A percentile compares a stretch with the other conserved stretches of the same genome.
phyloP scores from a whole-genome alignment of 2,113 vertebrate species.

The Zapus hudsonius region DNA sequence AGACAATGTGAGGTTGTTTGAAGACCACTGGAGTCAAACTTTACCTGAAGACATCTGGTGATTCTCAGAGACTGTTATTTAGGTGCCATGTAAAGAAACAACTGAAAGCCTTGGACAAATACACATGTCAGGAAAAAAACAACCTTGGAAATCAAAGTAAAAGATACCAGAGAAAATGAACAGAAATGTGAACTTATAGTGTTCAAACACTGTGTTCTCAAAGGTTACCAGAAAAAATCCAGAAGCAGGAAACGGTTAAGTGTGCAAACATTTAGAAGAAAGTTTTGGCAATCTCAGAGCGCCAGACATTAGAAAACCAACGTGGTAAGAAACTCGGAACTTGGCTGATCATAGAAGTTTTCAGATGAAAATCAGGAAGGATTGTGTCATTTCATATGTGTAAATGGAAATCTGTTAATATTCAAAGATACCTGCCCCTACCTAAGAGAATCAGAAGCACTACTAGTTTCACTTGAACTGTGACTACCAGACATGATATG shows the following conservation, averaged over 20 bases:
- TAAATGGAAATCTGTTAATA: neutral
- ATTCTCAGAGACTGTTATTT: neutral
- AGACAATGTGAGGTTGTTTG: neutral
- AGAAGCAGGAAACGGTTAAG: neutral
- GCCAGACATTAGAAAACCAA: neutral
- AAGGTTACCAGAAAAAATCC: neutral
- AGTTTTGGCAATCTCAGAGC: neutral
- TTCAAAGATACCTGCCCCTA: neutral
- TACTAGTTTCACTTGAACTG: neutral
- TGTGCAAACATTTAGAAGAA: neutral
- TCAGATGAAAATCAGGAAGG: neutral
- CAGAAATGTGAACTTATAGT: too few species aligned
- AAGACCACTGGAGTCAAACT: neutral
- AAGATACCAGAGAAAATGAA: neutral
- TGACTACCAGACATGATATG: neutral
- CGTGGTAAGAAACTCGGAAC: neutral
- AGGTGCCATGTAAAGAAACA: neutral
- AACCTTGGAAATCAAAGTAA: neutral
- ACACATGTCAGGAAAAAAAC: accelerated
- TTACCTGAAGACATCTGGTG: neutral
- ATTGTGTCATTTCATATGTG: neutral
- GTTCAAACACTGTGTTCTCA: neutral
- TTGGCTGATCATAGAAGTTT: neutral
- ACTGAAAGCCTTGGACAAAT: neutral
- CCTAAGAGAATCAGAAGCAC: neutral